Evolutionary conservation across 2,888 invertebrate genomes (phyloP).

Genomic region (Panzeria rudis): DNA sequence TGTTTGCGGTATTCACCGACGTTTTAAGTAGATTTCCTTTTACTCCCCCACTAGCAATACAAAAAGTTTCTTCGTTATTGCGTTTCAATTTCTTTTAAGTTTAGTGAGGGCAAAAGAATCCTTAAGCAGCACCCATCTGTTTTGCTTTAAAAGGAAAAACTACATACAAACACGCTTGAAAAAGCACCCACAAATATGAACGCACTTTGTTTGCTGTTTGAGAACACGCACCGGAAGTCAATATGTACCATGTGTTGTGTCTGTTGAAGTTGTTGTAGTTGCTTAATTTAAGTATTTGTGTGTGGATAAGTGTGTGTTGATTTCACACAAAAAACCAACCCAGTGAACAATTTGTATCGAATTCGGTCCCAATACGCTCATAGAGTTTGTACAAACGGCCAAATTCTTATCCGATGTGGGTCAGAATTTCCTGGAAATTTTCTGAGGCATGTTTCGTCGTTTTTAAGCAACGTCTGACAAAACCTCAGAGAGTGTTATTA

Average conservation of each 20-base stretch:
- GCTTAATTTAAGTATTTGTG: conserved; percentile 66
- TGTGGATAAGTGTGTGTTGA: conserved; percentile 58
- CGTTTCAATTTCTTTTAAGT: conserved; percentile 43
- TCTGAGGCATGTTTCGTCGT: too few relatives aligned
- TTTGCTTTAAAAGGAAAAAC: conserved; percentile 22
- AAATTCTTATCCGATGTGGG: too few relatives aligned
- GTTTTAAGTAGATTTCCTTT: conserved; percentile 27
- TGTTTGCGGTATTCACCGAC: conserved; percentile 28
- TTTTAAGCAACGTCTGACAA: too few relatives aligned
- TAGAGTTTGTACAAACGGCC: too few relatives aligned
- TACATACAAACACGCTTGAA: conserved; percentile 21
- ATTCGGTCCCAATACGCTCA: too few relatives aligned
- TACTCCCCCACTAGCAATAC: conserved; percentile 15
- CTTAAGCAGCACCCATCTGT: conserved; percentile 66
- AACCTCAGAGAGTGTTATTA: too few relatives aligned
- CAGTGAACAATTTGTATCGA: too few relatives aligned
- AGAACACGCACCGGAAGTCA: conserved; percentile 79
- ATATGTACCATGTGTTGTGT: conserved; percentile 78
- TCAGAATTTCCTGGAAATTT: too few relatives aligned
- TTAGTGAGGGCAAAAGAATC: conserved; percentile 54
- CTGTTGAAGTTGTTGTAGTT: conserved; percentile 71
- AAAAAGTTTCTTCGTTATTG: conserved; percentile 15
- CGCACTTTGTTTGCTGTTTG: conserved; percentile 43
- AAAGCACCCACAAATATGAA: conserved; percentile 17
- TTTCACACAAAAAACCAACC: conserved; percentile 37